phyloP scores from a whole-genome alignment of 2,888 invertebrate species.

The Macrophya annulata region DNA sequence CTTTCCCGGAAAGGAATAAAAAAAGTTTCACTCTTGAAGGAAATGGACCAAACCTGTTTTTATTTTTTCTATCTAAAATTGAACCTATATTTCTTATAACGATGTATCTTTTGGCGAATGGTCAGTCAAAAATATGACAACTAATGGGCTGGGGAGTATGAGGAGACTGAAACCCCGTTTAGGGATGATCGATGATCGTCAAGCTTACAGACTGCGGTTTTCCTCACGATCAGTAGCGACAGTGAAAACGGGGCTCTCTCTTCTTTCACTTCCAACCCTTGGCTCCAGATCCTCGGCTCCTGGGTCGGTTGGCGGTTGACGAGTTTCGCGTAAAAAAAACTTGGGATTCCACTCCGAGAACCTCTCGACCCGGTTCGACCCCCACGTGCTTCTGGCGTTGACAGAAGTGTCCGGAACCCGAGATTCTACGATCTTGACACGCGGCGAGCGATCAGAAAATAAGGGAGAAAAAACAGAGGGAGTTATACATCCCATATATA shows the following conservation, averaged over 20 bases:
- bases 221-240: not conserved
- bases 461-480: not conserved
- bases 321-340: conserved; percentile 36
- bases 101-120: conserved; percentile 67
- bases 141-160: conserved; percentile 54
- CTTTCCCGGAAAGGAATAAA: not conserved
- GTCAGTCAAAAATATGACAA: conserved; percentile 49
- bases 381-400: conserved; percentile 40
- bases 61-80: conserved; percentile 62
- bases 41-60: not conserved
- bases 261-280: not conserved
- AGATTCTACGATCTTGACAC: conserved; percentile 16
- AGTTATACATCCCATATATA: not conserved
- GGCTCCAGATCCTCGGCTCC: not conserved
- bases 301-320: conserved; percentile 26
- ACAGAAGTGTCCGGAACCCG: conserved; percentile 36
- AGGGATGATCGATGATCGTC: conserved; percentile 65
- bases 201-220: conserved; percentile 11
- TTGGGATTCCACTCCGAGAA: conserved; percentile 44
- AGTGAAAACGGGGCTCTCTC: not conserved
- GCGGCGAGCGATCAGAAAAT: not conserved
- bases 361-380: conserved; percentile 32
- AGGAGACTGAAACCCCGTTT: conserved; percentile 61
- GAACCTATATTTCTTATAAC: conserved; percentile 69
- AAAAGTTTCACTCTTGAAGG: not conserved